Evolutionary conservation across 2,113 vertebrate genomes (phyloP).

Genomic region (Mormyrus lacerda): DNA sequence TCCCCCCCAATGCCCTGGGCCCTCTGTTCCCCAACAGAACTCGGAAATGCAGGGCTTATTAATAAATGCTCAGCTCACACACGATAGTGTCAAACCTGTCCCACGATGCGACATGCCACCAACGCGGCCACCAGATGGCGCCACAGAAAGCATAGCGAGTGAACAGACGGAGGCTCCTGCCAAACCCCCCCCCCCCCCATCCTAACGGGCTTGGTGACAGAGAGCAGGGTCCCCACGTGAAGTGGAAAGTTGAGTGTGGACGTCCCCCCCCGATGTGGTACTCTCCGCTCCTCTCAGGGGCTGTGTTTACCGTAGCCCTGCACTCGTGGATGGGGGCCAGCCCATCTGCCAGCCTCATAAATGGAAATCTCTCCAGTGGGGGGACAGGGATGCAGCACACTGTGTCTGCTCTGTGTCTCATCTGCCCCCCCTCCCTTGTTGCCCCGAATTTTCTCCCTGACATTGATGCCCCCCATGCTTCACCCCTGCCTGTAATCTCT

Average conservation of each 20-base stretch:
- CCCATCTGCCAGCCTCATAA: slow-evolving; percentile 28
- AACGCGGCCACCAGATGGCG: background rate
- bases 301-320: slow-evolving; percentile 26
- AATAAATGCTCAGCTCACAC: background rate
- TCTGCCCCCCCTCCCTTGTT: background rate
- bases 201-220: background rate
- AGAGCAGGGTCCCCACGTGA: background rate
- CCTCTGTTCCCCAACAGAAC: slow-evolving; percentile 1
- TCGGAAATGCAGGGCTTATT: background rate
- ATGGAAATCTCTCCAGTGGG: slow-evolving; percentile 27
- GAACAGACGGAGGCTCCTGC: background rate
- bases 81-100: background rate
- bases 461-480: background rate
- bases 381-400: background rate
- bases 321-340: slow-evolving; percentile 5
- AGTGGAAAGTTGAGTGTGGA: slow-evolving; percentile 18
- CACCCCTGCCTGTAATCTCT: background rate
- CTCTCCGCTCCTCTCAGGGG: background rate
- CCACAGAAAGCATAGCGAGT: background rate
- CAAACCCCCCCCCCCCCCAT: background rate
- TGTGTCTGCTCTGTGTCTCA: background rate
- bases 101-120: background rate
- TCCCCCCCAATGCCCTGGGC: background rate
- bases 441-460: background rate
- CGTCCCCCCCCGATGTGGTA: background rate